Conservation (phyloP, 2,888 invertebrate species). For the Trachelus troglodyta region DNA sequence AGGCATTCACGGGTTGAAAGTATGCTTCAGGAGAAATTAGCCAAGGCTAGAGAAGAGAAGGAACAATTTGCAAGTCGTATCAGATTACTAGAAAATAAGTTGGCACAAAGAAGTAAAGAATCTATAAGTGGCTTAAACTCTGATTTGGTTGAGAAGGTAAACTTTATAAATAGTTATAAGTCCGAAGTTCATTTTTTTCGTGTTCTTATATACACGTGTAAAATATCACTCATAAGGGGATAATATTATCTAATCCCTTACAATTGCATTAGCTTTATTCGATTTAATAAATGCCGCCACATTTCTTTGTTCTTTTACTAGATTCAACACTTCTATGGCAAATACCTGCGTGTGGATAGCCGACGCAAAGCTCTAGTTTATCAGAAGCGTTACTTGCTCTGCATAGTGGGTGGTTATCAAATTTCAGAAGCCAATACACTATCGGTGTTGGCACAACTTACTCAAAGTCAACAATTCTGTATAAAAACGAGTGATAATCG, state of each 20-base stretch:
- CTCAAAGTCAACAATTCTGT: constrained; percentile 57
- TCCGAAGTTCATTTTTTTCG: neutral
- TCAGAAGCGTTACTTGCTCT: constrained; percentile 89
- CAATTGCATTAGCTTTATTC: neutral
- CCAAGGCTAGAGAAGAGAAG: constrained; percentile 47
- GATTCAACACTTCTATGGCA: constrained; percentile 73
- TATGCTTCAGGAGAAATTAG: constrained; percentile 48
- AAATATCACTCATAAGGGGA: neutral
- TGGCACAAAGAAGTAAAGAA: constrained; percentile 33
- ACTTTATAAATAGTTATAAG: neutral
- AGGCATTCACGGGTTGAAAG: constrained; percentile 45
- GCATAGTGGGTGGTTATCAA: constrained; percentile 74
- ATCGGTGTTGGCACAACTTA: constrained; percentile 60
- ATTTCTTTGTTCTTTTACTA: constrained; percentile 56
- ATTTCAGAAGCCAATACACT: constrained; percentile 67
- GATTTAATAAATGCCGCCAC: constrained; percentile 14
- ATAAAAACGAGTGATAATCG: constrained; percentile 31
- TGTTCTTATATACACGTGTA: neutral
- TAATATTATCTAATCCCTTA: neutral
- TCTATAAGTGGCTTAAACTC: constrained; percentile 29
- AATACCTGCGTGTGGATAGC: constrained; percentile 84
- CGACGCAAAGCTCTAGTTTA: constrained; percentile 88
- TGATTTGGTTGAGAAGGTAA: constrained; percentile 57
- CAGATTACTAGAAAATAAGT: constrained; percentile 43
- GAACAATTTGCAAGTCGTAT: constrained; percentile 41